Conservation (phyloP, 1,140 invertebrate genomes). For the Camponotus vicinus region DNA sequence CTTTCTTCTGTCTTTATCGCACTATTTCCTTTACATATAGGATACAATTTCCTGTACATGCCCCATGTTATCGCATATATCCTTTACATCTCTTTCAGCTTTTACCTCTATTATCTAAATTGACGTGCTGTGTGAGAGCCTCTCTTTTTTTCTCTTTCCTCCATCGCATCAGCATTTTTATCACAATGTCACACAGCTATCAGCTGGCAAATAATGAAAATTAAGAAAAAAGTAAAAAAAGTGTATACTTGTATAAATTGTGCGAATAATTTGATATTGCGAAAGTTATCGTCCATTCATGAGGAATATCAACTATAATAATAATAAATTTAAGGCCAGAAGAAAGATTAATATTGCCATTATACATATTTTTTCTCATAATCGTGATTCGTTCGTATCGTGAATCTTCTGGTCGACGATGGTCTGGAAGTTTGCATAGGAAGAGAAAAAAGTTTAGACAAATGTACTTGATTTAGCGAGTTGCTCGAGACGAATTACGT, state of each 20-base stretch:
- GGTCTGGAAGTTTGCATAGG: conserved; percentile 6
- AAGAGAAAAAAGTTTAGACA: conserved; percentile 7
- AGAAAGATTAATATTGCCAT: conserved; percentile 8
- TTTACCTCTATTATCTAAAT: conserved; percentile 18
- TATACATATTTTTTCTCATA: not conserved
- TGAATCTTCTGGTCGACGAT: not conserved
- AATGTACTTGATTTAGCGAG: conserved; percentile 53
- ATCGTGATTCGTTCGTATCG: not conserved
- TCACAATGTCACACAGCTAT: not conserved
- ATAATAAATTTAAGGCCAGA: not conserved
- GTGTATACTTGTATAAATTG: not conserved
- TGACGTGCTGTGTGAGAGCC: not conserved
- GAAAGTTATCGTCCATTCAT: not conserved
- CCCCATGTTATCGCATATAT: not conserved
- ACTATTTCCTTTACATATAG: conserved; percentile 43
- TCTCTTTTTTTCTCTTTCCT: not conserved
- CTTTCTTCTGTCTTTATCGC: conserved; percentile 15
- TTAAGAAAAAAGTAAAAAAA: not conserved
- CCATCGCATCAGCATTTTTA: not conserved
- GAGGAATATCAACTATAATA: not conserved
- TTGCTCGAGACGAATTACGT: conserved; percentile 28
- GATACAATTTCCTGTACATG: conserved; percentile 30
- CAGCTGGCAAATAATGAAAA: not conserved
- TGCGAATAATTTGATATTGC: not conserved
- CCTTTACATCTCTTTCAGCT: conserved; percentile 34